Evolutionary conservation across 2,797 vertebrate genomes (phyloP).

Genomic region (Danio aesculapii): DNA sequence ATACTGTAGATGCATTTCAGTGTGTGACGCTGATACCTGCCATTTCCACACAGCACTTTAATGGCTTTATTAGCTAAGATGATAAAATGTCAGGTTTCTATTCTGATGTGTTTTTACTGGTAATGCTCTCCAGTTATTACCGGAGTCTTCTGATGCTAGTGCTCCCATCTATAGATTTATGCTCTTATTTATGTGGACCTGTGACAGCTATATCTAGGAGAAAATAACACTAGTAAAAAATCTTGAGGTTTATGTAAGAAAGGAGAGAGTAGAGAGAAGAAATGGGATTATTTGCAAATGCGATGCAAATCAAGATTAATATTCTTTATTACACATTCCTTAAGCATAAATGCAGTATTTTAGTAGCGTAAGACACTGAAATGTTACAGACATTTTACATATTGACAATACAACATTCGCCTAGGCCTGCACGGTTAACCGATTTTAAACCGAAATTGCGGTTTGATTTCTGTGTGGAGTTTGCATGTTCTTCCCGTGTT

Average conservation of each 20-base stretch:
- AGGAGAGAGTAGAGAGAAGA: not conserved
- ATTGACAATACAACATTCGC: slow-evolving; percentile 33
- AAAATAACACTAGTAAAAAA: slow-evolving; percentile 33
- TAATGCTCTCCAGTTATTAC: slow-evolving; percentile 62
- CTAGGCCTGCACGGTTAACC: too few species aligned
- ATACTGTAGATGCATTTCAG: slow-evolving; percentile 42
- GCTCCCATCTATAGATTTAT: slow-evolving; percentile 44
- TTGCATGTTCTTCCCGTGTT: too few species aligned
- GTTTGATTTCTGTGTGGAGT: too few species aligned
- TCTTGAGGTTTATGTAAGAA: slow-evolving; percentile 22
- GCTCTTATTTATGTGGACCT: slow-evolving; percentile 46
- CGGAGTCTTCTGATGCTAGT: slow-evolving; percentile 37
- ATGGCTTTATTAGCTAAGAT: slow-evolving; percentile 61
- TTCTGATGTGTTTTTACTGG: slow-evolving; percentile 63
- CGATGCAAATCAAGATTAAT: slow-evolving; percentile 1
- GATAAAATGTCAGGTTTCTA: slow-evolving; percentile 64
- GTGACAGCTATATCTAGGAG: slow-evolving; percentile 42
- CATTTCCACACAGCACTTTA: slow-evolving; percentile 58
- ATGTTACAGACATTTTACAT: slow-evolving; percentile 11
- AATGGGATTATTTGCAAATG: not conserved
- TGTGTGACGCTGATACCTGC: slow-evolving; percentile 59
- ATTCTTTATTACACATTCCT: not conserved
- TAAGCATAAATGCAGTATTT: not conserved
- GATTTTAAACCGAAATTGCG: too few species aligned
- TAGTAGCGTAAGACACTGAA: slow-evolving; percentile 8